Percentiles rank a stretch among this genome's conserved stretches.
Evolutionary conservation across 2,797 vertebrate genomes (phyloP).

Genomic region (Mallotus villosus): DNA sequence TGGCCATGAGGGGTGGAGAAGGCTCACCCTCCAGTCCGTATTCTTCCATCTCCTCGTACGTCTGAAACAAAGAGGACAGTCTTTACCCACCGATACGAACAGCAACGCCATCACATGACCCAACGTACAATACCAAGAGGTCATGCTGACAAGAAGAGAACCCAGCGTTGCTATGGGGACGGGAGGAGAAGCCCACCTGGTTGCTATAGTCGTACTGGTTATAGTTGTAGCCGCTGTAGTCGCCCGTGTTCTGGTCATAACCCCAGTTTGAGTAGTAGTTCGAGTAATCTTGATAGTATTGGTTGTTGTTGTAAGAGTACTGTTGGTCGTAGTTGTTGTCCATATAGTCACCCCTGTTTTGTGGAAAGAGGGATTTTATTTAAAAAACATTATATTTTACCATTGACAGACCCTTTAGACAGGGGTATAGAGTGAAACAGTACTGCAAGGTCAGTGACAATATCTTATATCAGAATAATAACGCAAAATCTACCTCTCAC

Average conservation of each 20-base stretch:
- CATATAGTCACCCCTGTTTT: constrained; percentile 16
- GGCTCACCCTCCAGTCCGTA: constrained; percentile 72
- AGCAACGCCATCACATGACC: neutral
- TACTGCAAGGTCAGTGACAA: neutral
- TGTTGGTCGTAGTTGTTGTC: constrained; percentile 68
- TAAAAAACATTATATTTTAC: neutral
- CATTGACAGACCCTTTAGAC: neutral
- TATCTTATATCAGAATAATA: neutral
- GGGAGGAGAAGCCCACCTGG: constrained; percentile 69
- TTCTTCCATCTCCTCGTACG: constrained; percentile 56
- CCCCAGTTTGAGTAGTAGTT: constrained; percentile 83
- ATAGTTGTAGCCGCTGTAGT: constrained; percentile 77
- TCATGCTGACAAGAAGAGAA: neutral
- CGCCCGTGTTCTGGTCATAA: constrained; percentile 81
- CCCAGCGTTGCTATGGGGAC: too few species aligned
- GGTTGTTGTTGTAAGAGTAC: constrained; percentile 73
- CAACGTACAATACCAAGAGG: neutral
- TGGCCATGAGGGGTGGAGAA: neutral
- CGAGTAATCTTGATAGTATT: constrained; percentile 79
- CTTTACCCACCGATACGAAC: neutral
- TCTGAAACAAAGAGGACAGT: constrained; percentile 16
- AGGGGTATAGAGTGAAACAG: neutral
- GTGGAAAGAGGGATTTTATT: neutral
- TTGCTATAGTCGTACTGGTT: constrained; percentile 81
- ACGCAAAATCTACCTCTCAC: neutral